Percentiles rank a stretch among this genome's conserved stretches.
Evolutionary conservation across 2,888 invertebrate genomes (phyloP).

Genomic region (Elegia similella): DNA sequence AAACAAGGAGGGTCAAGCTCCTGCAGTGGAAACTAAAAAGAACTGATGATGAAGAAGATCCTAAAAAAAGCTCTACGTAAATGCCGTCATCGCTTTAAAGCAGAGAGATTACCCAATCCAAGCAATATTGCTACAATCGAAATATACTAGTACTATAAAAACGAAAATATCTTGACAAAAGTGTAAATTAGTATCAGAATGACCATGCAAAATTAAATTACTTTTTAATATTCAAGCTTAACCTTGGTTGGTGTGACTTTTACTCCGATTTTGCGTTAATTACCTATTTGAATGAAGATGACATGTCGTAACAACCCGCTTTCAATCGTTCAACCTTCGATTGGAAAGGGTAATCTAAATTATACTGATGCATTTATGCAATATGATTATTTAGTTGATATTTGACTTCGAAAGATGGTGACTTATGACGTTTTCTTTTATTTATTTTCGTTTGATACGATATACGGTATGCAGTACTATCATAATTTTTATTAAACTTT

Average conservation of each 20-base stretch:
- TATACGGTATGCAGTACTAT: too few relatives aligned
- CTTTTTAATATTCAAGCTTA: slow-evolving; percentile 1
- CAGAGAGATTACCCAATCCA: too few relatives aligned
- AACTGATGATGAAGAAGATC: too few relatives aligned
- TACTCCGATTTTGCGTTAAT: slow-evolving; percentile 23
- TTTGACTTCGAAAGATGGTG: neutral
- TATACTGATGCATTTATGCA: neutral
- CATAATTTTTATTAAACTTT: neutral
- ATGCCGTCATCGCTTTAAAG: too few relatives aligned
- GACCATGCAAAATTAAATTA: neutral
- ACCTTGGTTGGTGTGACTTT: slow-evolving; percentile 22
- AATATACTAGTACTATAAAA: too few relatives aligned
- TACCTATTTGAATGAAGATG: slow-evolving; percentile 29
- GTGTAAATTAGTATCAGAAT: neutral
- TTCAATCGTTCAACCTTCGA: slow-evolving; percentile 29
- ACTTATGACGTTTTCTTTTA: neutral
- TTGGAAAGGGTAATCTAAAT: neutral
- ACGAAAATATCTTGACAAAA: too few relatives aligned
- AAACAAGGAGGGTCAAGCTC: too few relatives aligned
- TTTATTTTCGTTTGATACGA: neutral
- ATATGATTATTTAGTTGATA: neutral
- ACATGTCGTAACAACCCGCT: slow-evolving; percentile 30
- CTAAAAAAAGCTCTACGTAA: too few relatives aligned
- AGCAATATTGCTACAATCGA: too few relatives aligned
- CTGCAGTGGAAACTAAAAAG: too few relatives aligned